These are phyloP conservation scores for Percopsis transmontana DNA, from an alignment of 2,113 vertebrate species.

Conservation along the genomic window DNA sequence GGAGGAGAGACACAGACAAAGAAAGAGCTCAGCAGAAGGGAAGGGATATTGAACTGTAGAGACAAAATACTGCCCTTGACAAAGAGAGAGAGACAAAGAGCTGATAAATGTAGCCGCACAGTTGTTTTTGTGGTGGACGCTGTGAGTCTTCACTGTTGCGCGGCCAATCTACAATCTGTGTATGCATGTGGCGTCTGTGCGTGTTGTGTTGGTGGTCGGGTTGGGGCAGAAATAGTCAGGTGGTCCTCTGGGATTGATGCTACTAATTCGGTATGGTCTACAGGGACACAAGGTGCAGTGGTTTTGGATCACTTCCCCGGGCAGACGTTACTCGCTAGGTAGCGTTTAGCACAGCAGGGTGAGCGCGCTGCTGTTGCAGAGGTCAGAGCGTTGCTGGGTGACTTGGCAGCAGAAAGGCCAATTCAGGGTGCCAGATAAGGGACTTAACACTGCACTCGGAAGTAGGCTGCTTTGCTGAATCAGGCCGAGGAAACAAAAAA, in stretches of 20 bases:
- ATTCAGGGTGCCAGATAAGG: slow-evolving; percentile 33
- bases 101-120: slow-evolving; percentile 75
- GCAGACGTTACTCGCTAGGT: slow-evolving; percentile 72
- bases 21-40: slow-evolving; percentile 54
- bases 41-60: slow-evolving; percentile 61
- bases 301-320: slow-evolving; percentile 71
- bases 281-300: slow-evolving; percentile 28
- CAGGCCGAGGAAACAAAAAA: slow-evolving; percentile 1
- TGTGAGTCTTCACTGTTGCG: slow-evolving; percentile 51
- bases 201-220: not conserved
- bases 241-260: slow-evolving; percentile 55
- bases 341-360: slow-evolving; percentile 69
- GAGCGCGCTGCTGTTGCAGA: slow-evolving; percentile 64
- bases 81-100: slow-evolving; percentile 5
- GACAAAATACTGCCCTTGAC: slow-evolving; percentile 46
- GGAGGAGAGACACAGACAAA: slow-evolving; percentile 62
- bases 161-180: slow-evolving; percentile 50
- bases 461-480: not conserved
- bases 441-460: slow-evolving; percentile 19
- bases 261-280: slow-evolving; percentile 49
- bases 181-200: slow-evolving; percentile 9
- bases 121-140: slow-evolving; percentile 68
- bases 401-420: slow-evolving; percentile 44
- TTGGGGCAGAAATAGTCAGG: slow-evolving; percentile 53
- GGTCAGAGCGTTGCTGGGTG: slow-evolving; percentile 67